Evolutionary conservation across 2,113 vertebrate genomes (phyloP).

Genomic region (Machaerirhynchus nigripectus): DNA sequence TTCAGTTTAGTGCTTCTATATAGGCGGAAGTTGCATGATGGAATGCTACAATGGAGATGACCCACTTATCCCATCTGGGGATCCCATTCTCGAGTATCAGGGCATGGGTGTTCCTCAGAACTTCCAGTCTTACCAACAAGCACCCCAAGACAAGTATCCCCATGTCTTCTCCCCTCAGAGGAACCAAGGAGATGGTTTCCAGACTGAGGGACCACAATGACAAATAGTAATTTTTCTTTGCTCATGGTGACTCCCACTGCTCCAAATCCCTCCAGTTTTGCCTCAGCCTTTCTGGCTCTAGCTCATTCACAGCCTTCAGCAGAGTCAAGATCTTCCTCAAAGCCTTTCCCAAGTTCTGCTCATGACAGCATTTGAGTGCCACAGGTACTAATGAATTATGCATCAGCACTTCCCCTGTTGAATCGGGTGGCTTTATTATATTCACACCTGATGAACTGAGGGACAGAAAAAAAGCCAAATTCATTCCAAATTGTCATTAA

Average conservation of each 20-base stretch:
- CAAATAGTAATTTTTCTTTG: not conserved
- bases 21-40: not conserved
- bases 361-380: not conserved
- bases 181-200: not conserved
- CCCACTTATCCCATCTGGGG: not conserved
- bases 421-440: not conserved
- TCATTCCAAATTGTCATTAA: slow-evolving; percentile 15
- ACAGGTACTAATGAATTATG: not conserved
- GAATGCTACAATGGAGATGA: not conserved
- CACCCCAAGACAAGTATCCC: not conserved
- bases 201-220: not conserved
- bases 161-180: not conserved
- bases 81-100: not conserved
- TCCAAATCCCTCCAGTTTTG: not conserved
- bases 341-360: not conserved
- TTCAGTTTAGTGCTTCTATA: not conserved
- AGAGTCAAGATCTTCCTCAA: not conserved
- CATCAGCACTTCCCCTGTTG: not conserved
- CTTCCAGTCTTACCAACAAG: not conserved
- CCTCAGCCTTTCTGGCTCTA: not conserved
- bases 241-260: not conserved
- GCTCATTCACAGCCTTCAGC: not conserved
- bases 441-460: not conserved
- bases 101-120: not conserved
- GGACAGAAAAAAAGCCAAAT: not conserved